phyloP scores from a whole-genome alignment of 2,888 invertebrate genomes.

The Eledona agricola region DNA sequence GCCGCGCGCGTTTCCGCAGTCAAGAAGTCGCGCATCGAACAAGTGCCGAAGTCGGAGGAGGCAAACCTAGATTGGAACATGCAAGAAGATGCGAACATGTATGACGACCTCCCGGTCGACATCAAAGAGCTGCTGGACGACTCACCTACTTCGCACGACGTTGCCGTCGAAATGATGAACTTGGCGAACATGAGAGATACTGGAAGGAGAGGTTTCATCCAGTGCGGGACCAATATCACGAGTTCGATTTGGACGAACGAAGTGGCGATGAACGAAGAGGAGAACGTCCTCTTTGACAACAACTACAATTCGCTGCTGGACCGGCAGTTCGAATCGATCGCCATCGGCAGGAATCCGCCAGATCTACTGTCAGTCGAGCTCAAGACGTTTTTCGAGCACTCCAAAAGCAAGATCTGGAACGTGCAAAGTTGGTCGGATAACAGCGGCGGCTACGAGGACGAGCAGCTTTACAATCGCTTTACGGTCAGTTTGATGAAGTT shows the following conservation, averaged over 20 bases:
- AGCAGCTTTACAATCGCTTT: constrained; percentile 46
- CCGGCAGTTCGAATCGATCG: constrained; percentile 46
- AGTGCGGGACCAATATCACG: constrained; percentile 64
- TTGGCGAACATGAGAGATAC: constrained; percentile 52
- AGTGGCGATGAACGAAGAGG: constrained; percentile 41
- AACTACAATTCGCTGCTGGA: constrained; percentile 46
- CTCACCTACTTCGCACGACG: constrained; percentile 62
- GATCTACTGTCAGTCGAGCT: no score
- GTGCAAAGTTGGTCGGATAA: constrained; percentile 30
- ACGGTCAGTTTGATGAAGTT: constrained; percentile 64
- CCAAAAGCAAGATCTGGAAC: constrained; percentile 5
- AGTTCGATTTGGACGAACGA: constrained; percentile 66
- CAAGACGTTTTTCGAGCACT: constrained; percentile 37
- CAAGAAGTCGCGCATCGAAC: constrained; percentile 15
- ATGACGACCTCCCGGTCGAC: constrained; percentile 70
- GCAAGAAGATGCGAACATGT: constrained; percentile 62
- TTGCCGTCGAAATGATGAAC: constrained; percentile 53
- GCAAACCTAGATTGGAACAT: constrained; percentile 35
- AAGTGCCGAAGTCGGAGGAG: constrained; percentile 4
- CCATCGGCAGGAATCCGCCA: constrained; percentile 24
- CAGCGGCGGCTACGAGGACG: constrained; percentile 49
- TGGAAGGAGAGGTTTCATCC: constrained; percentile 58
- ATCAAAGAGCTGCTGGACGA: constrained; percentile 67
- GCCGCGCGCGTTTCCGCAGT: constrained; percentile 1
- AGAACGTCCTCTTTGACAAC: constrained; percentile 43